These are phyloP conservation scores for Lepidochitona cinerea DNA, from an alignment of 2,888 invertebrate species.

Conservation along the genomic window DNA sequence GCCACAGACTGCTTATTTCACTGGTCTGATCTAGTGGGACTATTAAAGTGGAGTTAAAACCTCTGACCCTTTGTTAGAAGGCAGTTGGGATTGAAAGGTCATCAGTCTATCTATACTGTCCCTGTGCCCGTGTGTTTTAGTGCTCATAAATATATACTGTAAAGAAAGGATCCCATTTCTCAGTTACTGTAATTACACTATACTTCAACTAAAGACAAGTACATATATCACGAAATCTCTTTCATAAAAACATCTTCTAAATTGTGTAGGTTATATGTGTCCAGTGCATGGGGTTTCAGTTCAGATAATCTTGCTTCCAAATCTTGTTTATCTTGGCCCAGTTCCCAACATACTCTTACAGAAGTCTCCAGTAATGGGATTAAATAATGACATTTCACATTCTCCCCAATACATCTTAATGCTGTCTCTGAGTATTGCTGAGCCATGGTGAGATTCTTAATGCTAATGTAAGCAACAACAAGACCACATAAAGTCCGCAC, in stretches of 20 bases:
- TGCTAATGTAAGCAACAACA: constrained; percentile 54
- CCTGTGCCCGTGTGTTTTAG: too few relatives aligned
- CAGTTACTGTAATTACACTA: too few relatives aligned
- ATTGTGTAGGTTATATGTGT: background rate
- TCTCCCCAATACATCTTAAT: constrained; percentile 43
- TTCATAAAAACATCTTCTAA: background rate
- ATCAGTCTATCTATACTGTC: too few relatives aligned
- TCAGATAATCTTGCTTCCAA: constrained; percentile 55
- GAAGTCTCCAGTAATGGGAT: constrained; percentile 60
- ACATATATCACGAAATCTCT: background rate
- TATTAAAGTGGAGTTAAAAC: too few relatives aligned
- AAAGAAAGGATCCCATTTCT: too few relatives aligned
- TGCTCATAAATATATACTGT: too few relatives aligned
- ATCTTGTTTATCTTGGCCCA: constrained; percentile 65
- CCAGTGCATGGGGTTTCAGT: constrained; percentile 20
- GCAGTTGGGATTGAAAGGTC: too few relatives aligned
- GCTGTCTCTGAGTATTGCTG: constrained; percentile 64
- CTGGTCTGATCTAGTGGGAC: too few relatives aligned
- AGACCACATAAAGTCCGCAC: constrained; percentile 63
- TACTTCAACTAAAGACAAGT: too few relatives aligned
- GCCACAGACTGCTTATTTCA: too few relatives aligned
- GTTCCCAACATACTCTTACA: constrained; percentile 65
- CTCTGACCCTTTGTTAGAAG: too few relatives aligned
- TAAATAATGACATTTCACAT: constrained; percentile 51
- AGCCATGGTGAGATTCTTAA: constrained; percentile 58